A percentile compares a stretch with the other conserved stretches of the same genome.
These are phyloP conservation scores for Hetaerina titia DNA, from an alignment of 2,888 invertebrate species.

Conservation along the genomic window DNA sequence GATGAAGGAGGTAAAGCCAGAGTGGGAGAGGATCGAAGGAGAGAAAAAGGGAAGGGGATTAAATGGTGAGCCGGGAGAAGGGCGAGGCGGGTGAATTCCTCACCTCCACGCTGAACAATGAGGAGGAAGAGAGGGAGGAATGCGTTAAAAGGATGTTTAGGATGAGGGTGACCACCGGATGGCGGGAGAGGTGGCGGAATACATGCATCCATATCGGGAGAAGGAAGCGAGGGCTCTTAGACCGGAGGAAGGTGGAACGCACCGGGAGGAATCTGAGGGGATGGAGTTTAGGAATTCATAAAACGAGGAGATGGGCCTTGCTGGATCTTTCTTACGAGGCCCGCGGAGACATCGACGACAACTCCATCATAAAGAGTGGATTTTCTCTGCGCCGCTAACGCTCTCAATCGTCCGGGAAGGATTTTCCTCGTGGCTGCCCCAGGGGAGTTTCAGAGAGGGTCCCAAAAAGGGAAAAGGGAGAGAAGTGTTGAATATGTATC, in stretches of 20 bases:
- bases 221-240: neutral
- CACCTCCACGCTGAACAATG: neutral
- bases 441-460: neutral
- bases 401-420: neutral
- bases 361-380: slow-evolving; percentile 59
- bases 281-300: slow-evolving; percentile 48
- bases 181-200: neutral
- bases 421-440: neutral
- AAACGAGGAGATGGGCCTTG: slow-evolving; percentile 34
- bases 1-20: neutral
- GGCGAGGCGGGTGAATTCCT: slow-evolving; percentile 20
- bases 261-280: neutral
- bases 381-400: slow-evolving; percentile 23
- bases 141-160: neutral
- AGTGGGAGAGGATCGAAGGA: neutral
- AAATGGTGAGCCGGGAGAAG: neutral
- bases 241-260: neutral
- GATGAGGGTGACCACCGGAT: neutral
- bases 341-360: slow-evolving; percentile 33
- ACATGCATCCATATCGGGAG: neutral
- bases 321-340: neutral
- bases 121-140: neutral
- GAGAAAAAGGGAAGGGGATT: neutral
- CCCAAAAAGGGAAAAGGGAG: neutral
- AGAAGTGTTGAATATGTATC: neutral